A percentile compares a stretch with the other conserved stretches of the same genome.
Conservation (phyloP, 2,888 invertebrate genomes). For the Microplitis deprimator region DNA sequence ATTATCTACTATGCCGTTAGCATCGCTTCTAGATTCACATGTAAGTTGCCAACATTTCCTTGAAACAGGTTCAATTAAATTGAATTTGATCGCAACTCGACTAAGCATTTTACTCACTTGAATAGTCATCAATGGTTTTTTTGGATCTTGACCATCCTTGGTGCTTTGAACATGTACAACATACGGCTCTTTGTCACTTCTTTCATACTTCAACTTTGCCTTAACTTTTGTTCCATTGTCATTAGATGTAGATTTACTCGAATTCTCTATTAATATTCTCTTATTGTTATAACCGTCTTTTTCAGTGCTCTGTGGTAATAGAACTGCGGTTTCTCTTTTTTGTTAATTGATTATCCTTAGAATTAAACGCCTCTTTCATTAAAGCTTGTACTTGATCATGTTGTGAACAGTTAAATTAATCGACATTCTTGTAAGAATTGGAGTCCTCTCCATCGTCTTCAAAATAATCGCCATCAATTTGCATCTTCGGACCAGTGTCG, state of each 20-base stretch:
- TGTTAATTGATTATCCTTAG: too few species aligned
- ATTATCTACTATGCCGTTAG: not conserved
- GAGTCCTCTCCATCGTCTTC: too few species aligned
- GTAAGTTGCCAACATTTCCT: not conserved
- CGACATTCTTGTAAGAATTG: too few species aligned
- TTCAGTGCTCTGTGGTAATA: too few species aligned
- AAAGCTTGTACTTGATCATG: too few species aligned
- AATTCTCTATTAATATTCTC: not conserved
- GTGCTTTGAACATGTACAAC: not conserved
- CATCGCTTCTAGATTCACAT: not conserved
- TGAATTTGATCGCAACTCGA: not conserved
- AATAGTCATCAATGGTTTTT: not conserved
- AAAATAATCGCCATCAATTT: too few species aligned
- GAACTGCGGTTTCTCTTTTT: too few species aligned
- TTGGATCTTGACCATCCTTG: not conserved
- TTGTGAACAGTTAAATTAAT: too few species aligned
- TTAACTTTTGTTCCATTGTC: not conserved
- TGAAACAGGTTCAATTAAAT: not conserved
- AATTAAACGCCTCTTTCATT: too few species aligned
- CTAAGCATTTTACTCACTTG: not conserved
- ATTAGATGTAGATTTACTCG: not conserved
- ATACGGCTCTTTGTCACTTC: not conserved
- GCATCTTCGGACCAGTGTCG: too few species aligned
- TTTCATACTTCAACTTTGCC: not conserved
- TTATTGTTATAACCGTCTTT: too few species aligned